phyloP scores from a whole-genome alignment of 1,140 invertebrate genomes.

The Caenorhabditis remanei region DNA sequence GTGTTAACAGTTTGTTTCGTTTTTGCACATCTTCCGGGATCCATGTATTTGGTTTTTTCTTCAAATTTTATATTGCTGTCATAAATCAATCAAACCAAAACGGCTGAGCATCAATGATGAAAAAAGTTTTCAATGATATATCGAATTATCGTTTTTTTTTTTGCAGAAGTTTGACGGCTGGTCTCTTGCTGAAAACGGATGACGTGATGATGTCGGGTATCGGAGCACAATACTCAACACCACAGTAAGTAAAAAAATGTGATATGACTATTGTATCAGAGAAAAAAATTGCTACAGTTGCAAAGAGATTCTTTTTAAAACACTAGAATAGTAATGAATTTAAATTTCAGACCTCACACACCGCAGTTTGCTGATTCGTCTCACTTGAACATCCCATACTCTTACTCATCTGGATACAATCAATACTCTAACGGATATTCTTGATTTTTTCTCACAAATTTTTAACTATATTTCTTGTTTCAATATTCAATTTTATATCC shows the following conservation, averaged over 20 bases:
- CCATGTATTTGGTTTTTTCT: background rate
- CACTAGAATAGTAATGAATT: too few species aligned
- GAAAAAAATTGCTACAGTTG: too few species aligned
- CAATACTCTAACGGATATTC: conserved; percentile 33
- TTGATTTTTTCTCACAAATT: background rate
- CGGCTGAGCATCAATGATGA: background rate
- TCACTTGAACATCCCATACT: background rate
- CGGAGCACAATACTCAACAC: conserved; percentile 5
- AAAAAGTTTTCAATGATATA: background rate
- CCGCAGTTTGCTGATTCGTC: background rate
- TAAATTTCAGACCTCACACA: conserved; percentile 6
- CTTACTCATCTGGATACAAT: background rate
- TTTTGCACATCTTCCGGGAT: background rate
- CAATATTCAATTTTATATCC: background rate
- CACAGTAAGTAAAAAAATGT: conserved; percentile 40
- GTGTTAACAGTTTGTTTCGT: background rate
- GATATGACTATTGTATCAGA: too few species aligned
- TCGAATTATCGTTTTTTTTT: conserved; percentile 12
- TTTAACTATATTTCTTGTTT: background rate
- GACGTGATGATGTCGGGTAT: conserved; percentile 36
- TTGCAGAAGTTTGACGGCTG: conserved; percentile 25
- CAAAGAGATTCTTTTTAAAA: too few species aligned
- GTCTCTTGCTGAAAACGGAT: conserved; percentile 18
- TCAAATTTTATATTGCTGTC: background rate
- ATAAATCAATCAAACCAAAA: conserved; percentile 10